Evolutionary conservation across 1,140 invertebrate species (phyloP).

Genomic region (Oryctes rhinoceros): DNA sequence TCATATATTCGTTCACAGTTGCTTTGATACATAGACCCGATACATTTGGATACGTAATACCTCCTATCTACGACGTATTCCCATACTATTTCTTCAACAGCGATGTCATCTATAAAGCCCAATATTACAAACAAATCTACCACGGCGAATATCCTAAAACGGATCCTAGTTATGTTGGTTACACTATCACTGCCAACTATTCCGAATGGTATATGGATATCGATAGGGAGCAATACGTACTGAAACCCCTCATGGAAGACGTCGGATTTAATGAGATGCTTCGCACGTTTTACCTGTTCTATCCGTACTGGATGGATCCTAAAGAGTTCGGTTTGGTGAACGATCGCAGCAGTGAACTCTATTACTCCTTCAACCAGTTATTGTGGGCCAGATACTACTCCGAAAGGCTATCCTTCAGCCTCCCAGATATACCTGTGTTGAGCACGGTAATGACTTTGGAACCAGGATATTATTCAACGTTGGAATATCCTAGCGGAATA

Average conservation of each 20-base stretch:
- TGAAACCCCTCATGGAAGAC: conserved; percentile 81
- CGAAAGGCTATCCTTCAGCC: conserved; percentile 71
- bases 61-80: conserved; percentile 74
- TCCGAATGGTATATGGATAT: conserved; percentile 47
- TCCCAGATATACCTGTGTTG: conserved; percentile 69
- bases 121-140: conserved; percentile 64
- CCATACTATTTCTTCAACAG: conserved; percentile 71
- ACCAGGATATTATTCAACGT: conserved; percentile 68
- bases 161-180: neutral
- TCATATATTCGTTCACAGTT: conserved; percentile 69
- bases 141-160: conserved; percentile 53
- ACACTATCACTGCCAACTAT: conserved; percentile 6
- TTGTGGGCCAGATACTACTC: conserved; percentile 71
- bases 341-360: conserved; percentile 66
- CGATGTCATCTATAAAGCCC: conserved; percentile 68
- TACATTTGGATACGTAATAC: conserved; percentile 68
- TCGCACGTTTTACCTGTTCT: conserved; percentile 62
- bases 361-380: conserved; percentile 68
- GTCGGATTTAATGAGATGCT: conserved; percentile 68
- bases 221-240: conserved; percentile 62
- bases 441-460: neutral
- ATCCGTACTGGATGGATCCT: conserved; percentile 69
- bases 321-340: conserved; percentile 63
- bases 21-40: conserved; percentile 70
- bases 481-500: conserved; percentile 72